Evolutionary conservation across 1,140 invertebrate genomes (phyloP).

Genomic region (Periplaneta americana): DNA sequence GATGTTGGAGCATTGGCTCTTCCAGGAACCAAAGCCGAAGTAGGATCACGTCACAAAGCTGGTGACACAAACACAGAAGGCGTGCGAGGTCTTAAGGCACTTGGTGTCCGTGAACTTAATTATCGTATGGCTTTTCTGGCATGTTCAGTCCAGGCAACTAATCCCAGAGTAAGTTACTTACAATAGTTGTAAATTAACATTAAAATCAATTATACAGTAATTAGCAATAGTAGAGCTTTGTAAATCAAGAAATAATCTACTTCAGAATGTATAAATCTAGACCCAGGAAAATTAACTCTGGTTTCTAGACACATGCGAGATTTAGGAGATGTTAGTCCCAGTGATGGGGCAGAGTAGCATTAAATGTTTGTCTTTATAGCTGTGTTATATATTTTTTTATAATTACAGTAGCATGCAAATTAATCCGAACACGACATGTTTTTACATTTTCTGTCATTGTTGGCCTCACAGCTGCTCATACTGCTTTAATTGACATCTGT

Average conservation of each 20-base stretch:
- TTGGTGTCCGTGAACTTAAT: slow-evolving; percentile 93
- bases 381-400: too few relatives aligned
- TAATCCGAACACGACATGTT: too few relatives aligned
- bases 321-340: not conserved
- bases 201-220: not conserved
- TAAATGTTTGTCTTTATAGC: not conserved
- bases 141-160: slow-evolving; percentile 84
- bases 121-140: slow-evolving; percentile 95
- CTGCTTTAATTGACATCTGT: too few relatives aligned
- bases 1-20: slow-evolving; percentile 85
- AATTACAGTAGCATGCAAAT: not conserved
- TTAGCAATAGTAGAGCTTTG: not conserved
- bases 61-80: slow-evolving; percentile 80
- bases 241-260: too few relatives aligned
- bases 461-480: too few relatives aligned
- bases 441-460: too few relatives aligned
- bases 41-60: slow-evolving; percentile 62
- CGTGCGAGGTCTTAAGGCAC: slow-evolving; percentile 82
- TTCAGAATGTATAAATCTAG: not conserved
- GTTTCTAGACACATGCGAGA: too few relatives aligned
- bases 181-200: too few relatives aligned
- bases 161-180: slow-evolving; percentile 54
- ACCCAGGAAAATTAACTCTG: not conserved
- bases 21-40: slow-evolving; percentile 81
- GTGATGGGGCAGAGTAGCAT: not conserved